Evolutionary conservation across 2,797 vertebrate species (phyloP), one percentile per base, ranked within the genome.

Genomic region (Eulemur rubriventer): DNA sequence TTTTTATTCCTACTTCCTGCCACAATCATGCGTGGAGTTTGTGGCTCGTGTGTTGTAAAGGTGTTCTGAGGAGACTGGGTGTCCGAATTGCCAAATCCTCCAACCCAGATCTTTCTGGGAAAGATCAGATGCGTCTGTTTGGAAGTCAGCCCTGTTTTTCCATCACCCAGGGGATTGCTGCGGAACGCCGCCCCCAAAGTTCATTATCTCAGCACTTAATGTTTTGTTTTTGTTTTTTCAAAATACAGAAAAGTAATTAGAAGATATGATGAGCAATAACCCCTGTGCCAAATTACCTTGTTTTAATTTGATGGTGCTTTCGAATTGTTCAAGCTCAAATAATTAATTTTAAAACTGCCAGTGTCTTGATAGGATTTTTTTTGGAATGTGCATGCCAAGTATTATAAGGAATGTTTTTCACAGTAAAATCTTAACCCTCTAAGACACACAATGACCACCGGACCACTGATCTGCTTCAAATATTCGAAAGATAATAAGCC

Each of bases 221-320:
- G 94, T 72, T 96, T 94, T 97, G 91, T 94, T 98, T 65, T 98
- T 98, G 98, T 97, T 97, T 10, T 91, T 94, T 96, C 91, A 94
- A 98, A 98, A 97, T 90, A 97, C 97, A 97, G 78, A 97, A 98
- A 98, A 98, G 52, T 96, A 97, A 97, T 97, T 97, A 97, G 87
- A 97, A 97, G 97, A 69, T 91, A 95, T 8, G 89, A 94, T 93
- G 95, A 94, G 96, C 96, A 97, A 95, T 97, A 97, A 97, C 75
- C 92, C 89, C 3, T 61, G 83, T 95, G 78, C 50, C 69, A 98
- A 98, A 97, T 96, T 79, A 95, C 96, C 97, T 86, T 93, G 63
- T 72, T 91, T 92, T 95, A 97, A 97, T 98, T 97, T 95, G 87
- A 89, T 89, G 80, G 84, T 6, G 94, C 97, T 92, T 98, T 97